Evolutionary conservation across 2,888 invertebrate genomes (phyloP).

Genomic region (Cactoblastis cactorum): DNA sequence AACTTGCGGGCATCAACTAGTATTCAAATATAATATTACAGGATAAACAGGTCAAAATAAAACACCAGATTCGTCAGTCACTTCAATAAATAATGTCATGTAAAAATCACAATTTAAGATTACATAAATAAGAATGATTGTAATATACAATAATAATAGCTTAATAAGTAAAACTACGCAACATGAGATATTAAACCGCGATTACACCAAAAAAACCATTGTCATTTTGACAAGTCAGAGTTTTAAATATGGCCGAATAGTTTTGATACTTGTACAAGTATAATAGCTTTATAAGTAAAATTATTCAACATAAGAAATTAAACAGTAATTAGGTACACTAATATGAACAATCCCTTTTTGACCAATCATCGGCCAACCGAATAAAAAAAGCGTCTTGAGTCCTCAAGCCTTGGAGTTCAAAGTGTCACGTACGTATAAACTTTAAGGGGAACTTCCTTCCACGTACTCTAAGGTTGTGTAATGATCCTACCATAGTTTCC

Average conservation of each 20-base stretch:
- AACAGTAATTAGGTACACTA: too few relatives aligned
- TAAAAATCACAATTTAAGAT: slow-evolving; percentile 56
- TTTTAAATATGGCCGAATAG: not conserved
- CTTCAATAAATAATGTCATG: slow-evolving; percentile 74
- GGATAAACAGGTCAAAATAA: slow-evolving; percentile 20
- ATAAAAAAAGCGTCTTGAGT: too few relatives aligned
- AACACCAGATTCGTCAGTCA: slow-evolving; percentile 57
- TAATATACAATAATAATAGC: slow-evolving; percentile 23
- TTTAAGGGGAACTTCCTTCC: too few relatives aligned
- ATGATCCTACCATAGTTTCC: too few relatives aligned
- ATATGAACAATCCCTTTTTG: too few relatives aligned
- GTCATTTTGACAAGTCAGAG: not conserved
- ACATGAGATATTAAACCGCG: not conserved
- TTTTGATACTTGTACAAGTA: not conserved
- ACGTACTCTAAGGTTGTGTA: too few relatives aligned
- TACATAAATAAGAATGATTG: slow-evolving; percentile 37
- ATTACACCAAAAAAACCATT: not conserved
- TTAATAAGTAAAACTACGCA: slow-evolving; percentile 8
- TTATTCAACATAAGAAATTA: too few relatives aligned
- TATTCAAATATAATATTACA: not conserved
- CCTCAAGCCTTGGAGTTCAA: too few relatives aligned
- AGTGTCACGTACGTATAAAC: too few relatives aligned
- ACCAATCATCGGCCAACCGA: too few relatives aligned
- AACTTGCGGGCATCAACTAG: not conserved
- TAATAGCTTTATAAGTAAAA: not conserved